These are phyloP conservation scores for Xiphophorus hellerii DNA, from an alignment of 2,113 vertebrate species.

Conservation along the genomic window DNA sequence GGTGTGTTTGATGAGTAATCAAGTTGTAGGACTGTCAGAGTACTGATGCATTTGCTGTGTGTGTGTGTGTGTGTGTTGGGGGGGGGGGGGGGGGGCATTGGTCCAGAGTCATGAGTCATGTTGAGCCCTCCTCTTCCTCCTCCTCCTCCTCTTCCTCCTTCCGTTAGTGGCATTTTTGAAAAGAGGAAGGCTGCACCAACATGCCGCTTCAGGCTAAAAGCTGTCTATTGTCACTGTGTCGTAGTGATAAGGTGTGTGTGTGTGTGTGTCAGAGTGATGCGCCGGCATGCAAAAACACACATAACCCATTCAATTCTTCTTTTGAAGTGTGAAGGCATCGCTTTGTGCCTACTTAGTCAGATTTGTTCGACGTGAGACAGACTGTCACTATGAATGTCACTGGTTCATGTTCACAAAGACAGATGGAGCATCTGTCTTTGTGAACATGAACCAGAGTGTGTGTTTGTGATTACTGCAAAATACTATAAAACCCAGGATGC, in stretches of 20 bases:
- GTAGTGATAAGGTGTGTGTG: constrained; percentile 47
- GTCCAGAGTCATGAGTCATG: constrained; percentile 50
- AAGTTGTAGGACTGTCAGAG: background rate
- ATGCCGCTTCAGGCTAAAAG: constrained; percentile 38
- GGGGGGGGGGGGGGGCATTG: background rate
- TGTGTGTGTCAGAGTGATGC: constrained; percentile 15
- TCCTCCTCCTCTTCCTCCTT: constrained; percentile 17
- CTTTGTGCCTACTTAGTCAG: constrained; percentile 37
- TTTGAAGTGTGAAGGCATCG: constrained; percentile 35
- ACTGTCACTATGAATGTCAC: constrained; percentile 47
- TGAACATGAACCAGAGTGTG: constrained; percentile 8
- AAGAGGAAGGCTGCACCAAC: constrained; percentile 17
- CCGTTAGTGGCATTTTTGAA: constrained; percentile 25
- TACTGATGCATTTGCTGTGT: constrained; percentile 3
- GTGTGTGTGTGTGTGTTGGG: constrained; percentile 1
- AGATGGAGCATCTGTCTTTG: background rate
- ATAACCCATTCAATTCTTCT: background rate
- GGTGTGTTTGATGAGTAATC: background rate
- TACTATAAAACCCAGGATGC: background rate
- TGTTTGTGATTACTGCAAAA: constrained; percentile 21
- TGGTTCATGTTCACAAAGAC: too few species aligned
- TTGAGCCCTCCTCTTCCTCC: constrained; percentile 15
- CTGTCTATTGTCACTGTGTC: constrained; percentile 47
- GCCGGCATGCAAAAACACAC: constrained; percentile 9
- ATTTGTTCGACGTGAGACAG: constrained; percentile 29